These are phyloP conservation scores for Melospiza melodia DNA, from an alignment of 2,113 vertebrate genomes.

Conservation along the genomic window DNA sequence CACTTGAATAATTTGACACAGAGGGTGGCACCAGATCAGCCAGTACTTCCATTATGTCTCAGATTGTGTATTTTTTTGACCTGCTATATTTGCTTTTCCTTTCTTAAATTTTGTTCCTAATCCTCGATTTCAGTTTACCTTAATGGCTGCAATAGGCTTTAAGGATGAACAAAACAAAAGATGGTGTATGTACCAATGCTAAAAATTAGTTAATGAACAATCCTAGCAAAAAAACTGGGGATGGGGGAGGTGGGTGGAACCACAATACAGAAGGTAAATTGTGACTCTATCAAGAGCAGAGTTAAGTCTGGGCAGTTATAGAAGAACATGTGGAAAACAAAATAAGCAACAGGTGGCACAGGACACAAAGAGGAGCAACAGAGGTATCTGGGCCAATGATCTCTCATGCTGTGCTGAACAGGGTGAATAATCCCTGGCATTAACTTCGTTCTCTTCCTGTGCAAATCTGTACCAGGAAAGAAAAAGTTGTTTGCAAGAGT, in stretches of 20 bases:
- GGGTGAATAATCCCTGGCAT: not conserved
- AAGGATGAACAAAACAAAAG: not conserved
- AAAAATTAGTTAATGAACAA: not conserved
- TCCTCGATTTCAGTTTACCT: not conserved
- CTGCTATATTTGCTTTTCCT: not conserved
- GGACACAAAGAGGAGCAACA: not conserved
- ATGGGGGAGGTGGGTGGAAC: rapidly evolving
- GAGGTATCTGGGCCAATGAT: not conserved
- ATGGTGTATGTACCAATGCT: not conserved
- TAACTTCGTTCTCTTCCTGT: not conserved
- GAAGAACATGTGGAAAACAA: not conserved
- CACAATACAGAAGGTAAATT: not conserved
- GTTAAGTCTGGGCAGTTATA: not conserved
- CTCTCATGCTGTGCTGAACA: not conserved
- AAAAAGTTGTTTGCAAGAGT: not conserved
- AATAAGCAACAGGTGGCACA: not conserved
- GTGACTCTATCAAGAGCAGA: not conserved
- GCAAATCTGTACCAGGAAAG: not conserved
- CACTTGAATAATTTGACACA: not conserved
- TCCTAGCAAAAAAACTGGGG: not conserved
- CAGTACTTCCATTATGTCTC: not conserved
- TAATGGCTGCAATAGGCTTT: not conserved
- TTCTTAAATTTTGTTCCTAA: not conserved
- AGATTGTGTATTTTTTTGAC: not conserved
- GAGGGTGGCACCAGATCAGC: not conserved